Base-by-base conservation (phyloP, 2,113 vertebrate species). In the Nothocercus julius region DNA sequence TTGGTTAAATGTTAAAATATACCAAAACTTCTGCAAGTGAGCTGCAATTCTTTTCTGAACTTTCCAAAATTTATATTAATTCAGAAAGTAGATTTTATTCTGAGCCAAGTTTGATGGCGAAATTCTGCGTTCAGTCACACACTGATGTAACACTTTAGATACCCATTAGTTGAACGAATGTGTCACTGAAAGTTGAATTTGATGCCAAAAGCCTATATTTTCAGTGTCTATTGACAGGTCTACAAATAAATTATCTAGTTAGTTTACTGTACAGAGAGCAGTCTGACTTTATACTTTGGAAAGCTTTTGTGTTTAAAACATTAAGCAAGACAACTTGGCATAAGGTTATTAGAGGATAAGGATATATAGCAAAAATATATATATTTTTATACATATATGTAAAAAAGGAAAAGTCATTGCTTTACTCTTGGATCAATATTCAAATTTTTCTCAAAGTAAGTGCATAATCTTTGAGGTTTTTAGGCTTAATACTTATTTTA, bases 171-270 rank as follows among this genome's bases (percentile, higher is more conserved):
- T 93, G 66, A 5, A 0, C 58, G 78, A 87, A 94, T 93, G 81
- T 94, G 91, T 92, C 89, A 77, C 54, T 87, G 67, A 63, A 82
- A 94, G 49, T 7, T 92, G 89, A 77, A 94, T 72, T 85, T 22
- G 72, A 91, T 94, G 59, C 53, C 59, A 96, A 79, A 63, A 89
- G 44, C 92, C 92, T 93, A 81, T 85, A 87, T 96, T 89, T 93
- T 69, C 44, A 88, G 70, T 12, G 2, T 78, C 61, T 89, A 86
- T 75, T 87, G 85, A 85, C 83, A 94, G 47, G 67, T 56, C 34
- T 82, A 53, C 56, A 96, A 95, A 85, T 73, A 93, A 94, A 66
- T 77, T 75, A 78, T 83, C 77, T 53, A 87, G 80, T 53, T 66
- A 75, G 40, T 66, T 74, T 95, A 49, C 67, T 75, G 25, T 67